Conservation (phyloP, 2,797 vertebrate genomes). For the Rhinella marina region DNA sequence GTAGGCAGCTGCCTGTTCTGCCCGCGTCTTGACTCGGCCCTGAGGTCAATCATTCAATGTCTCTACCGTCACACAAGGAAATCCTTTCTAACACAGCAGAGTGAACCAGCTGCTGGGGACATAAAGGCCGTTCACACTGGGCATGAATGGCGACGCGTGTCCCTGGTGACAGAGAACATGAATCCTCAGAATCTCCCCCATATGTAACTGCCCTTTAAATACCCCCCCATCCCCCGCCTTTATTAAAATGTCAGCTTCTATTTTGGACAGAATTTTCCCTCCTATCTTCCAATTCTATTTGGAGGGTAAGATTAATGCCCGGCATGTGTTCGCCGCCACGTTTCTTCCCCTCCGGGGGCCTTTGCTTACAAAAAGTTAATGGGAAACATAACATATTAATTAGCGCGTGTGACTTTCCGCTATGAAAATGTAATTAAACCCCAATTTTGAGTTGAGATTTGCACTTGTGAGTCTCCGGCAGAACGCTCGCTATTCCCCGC, state of each 20-base stretch:
- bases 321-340: conserved; percentile 38
- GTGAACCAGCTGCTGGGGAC: not conserved
- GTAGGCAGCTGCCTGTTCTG: not conserved
- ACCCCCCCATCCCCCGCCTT: not conserved
- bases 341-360: conserved; percentile 32
- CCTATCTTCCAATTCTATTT: conserved; percentile 18
- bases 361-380: conserved; percentile 58
- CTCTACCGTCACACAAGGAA: not conserved
- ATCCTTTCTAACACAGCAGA: not conserved
- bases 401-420: conserved; percentile 53
- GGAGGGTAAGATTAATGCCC: conserved; percentile 49
- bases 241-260: conserved; percentile 21
- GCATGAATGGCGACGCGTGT: not conserved
- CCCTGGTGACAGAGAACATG: not conserved
- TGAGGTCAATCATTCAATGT: not conserved
- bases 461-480: conserved; percentile 22
- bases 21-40: not conserved
- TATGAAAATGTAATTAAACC: conserved; percentile 58
- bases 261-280: conserved; percentile 25
- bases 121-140: not conserved
- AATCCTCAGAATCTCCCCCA: not conserved
- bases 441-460: conserved; percentile 43
- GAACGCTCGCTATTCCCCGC: conserved; percentile 23
- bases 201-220: not conserved
- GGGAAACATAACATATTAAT: conserved; percentile 61